Evolutionary conservation across 2,113 vertebrate species (phyloP), one percentile per base, ranked within the genome.

Genomic region (Coptodon rendalli): DNA sequence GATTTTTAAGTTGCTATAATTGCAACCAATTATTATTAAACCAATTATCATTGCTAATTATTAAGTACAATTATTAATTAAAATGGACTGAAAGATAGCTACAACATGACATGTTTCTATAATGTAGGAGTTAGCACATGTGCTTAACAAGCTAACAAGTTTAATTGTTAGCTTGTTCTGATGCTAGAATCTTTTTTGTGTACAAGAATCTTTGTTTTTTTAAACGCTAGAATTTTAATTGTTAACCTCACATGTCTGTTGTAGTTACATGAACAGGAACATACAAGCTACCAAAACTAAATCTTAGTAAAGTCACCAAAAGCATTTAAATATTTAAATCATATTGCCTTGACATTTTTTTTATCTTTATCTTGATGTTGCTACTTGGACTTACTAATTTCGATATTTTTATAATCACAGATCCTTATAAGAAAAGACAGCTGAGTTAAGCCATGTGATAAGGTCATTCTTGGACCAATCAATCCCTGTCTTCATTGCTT

Each of bases 391-490:
- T 61, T 61, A 57, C 12, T 14, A 31, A 17, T 61, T 61, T 61
- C 27, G 4, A 61, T 61, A 61, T 61, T 61, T 31, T n/a, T 87
- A 5, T 80, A 68, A 22, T 89, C 17, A 80, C 12, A 81, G 57
- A 56, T 68, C 36, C 24, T 83, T 3, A 6, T 56, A 83, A 73
- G 71, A 83, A 24, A 73, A 6, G 7, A 9, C 24, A 66, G 9
- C 34, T 12, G 56, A 29, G 11, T 5, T 66, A 66, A 38, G 6
- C 61, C 34, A 22, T 12, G 34, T 66, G 61, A 7, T n/a, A 66
- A 7, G 19, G 61, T 38, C n/a, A 63, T 63, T 63, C 29, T 63
- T 63, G 31, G 31, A n/a, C 4, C 17, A 36, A 63, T 63, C 31
- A 36, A 12, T 36, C 43, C 12, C n/a, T 24, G 13, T 82, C 71